These are phyloP conservation scores for Eristalis pertinax DNA, from an alignment of 2,888 invertebrate species.

Conservation along the genomic window DNA sequence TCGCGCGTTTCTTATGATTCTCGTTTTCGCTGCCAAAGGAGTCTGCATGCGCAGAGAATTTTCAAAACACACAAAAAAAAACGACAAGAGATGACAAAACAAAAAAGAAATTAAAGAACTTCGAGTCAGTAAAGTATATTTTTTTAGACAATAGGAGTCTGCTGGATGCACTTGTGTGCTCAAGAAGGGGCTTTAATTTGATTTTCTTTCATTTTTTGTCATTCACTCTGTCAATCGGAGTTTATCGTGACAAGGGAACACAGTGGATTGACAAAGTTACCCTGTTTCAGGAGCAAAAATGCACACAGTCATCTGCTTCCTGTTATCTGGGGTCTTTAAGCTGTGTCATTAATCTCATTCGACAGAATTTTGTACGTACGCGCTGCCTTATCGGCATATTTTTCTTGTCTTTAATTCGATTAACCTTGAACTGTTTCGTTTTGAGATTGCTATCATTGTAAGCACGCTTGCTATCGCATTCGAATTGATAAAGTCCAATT, in stretches of 20 bases:
- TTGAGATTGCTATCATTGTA: not conserved
- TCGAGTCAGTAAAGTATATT: constrained; percentile 2
- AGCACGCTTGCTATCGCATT: not conserved
- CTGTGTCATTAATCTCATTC: not conserved
- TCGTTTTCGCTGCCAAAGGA: constrained; percentile 23
- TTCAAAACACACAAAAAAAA: not conserved
- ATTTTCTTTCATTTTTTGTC: not conserved
- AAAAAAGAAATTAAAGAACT: constrained; percentile 29
- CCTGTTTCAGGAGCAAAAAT: too few relatives aligned
- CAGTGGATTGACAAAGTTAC: too few relatives aligned
- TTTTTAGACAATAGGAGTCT: constrained; percentile 23
- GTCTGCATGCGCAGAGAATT: constrained; percentile 35
- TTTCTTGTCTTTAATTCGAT: not conserved
- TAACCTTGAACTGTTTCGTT: constrained; percentile 6
- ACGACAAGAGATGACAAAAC: not conserved
- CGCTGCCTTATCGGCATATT: not conserved
- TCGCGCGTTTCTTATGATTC: constrained; percentile 31
- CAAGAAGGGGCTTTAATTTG: constrained; percentile 24
- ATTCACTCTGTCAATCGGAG: not conserved
- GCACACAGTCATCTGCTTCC: not conserved
- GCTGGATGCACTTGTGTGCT: not conserved
- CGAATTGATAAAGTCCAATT: not conserved
- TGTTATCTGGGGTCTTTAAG: not conserved
- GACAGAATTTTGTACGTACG: not conserved
- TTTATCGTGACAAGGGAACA: not conserved